Evolutionary conservation across 2,888 invertebrate species (phyloP).

Genomic region (Watsonalla binaria): DNA sequence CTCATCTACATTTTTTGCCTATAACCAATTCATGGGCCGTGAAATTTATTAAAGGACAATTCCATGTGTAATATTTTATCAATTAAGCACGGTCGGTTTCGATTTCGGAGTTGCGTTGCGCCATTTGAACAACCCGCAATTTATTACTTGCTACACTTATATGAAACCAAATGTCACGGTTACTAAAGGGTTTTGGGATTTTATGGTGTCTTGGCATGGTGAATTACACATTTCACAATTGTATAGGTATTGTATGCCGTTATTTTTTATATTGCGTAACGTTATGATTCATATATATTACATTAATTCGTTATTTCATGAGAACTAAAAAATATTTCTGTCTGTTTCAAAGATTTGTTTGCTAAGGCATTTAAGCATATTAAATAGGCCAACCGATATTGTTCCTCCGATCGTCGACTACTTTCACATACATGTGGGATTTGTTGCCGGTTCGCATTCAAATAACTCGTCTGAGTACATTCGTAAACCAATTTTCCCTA

Average conservation of each 20-base stretch:
- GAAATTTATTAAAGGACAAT: conserved; percentile 66
- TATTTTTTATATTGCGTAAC: background rate
- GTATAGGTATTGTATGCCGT: too few relatives aligned
- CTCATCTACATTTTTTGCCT: conserved; percentile 69
- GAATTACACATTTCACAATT: background rate
- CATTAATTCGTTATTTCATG: too few relatives aligned
- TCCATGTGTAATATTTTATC: conserved; percentile 66
- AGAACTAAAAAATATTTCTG: too few relatives aligned
- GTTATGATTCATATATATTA: too few relatives aligned
- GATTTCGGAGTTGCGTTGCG: conserved; percentile 53
- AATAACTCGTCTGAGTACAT: too few relatives aligned
- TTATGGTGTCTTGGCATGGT: background rate
- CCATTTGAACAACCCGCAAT: conserved; percentile 57
- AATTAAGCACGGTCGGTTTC: conserved; percentile 67
- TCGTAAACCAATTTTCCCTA: too few relatives aligned
- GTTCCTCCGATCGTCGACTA: too few relatives aligned
- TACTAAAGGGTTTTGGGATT: conserved; percentile 31
- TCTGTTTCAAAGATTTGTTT: too few relatives aligned
- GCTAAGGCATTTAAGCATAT: too few relatives aligned
- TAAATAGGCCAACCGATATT: too few relatives aligned
- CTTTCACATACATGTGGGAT: too few relatives aligned
- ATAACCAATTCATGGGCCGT: conserved; percentile 59
- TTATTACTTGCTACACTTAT: conserved; percentile 47
- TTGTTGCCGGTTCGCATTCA: too few relatives aligned
- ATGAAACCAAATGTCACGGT: conserved; percentile 50